These are phyloP conservation scores for Oreotragus oreotragus DNA, from an alignment of 2,113 vertebrate genomes.

Conservation along the genomic window DNA sequence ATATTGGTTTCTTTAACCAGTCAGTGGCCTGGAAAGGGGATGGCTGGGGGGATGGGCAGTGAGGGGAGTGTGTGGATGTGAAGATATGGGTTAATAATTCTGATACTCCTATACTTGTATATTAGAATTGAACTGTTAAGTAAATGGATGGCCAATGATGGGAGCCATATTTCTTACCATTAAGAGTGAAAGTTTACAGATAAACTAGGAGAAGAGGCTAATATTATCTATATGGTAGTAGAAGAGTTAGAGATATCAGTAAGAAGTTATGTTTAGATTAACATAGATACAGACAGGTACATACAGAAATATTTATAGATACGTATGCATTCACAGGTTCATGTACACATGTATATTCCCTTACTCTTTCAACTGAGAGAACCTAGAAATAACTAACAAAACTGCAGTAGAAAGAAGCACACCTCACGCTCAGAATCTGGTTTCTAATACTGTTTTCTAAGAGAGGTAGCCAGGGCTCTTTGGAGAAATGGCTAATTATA, in stretches of 20 bases:
- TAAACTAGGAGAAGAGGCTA: neutral
- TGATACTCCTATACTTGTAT: neutral
- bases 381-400: neutral
- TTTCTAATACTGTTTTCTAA: neutral
- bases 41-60: fast-evolving
- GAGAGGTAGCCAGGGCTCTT: neutral
- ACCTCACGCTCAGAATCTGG: neutral
- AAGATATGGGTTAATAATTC: neutral
- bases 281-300: neutral
- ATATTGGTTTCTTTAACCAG: neutral
- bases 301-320: neutral
- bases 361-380: neutral
- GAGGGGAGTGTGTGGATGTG: neutral
- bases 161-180: neutral
- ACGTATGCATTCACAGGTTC: neutral
- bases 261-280: neutral
- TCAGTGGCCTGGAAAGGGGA: neutral
- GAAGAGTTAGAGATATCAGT: neutral
- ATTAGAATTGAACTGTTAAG: neutral
- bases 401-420: neutral
- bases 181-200: neutral
- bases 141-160: neutral
- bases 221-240: neutral
- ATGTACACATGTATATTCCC: neutral
- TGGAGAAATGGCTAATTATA: neutral